Base-by-base conservation (phyloP, 2,888 invertebrate species). In the Drosophila mimetica region DNA sequence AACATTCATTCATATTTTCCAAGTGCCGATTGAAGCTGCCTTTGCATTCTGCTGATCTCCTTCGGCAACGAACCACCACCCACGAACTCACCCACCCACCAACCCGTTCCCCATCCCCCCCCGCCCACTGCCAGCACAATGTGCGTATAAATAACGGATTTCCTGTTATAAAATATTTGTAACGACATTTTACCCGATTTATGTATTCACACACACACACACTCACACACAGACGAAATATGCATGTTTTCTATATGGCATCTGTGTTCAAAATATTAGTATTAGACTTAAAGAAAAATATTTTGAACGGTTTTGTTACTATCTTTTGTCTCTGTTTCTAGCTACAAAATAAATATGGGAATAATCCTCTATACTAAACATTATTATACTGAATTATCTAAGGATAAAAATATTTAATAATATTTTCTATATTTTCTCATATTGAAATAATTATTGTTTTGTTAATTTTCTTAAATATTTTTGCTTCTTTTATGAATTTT, bases 111-210 rank as follows among this genome's bases (percentile, higher is more conserved):
- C 18, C 30, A 46, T 28, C 37, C 55, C 55, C 4, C 58, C 4
- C 58, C 60, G 46, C 16, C 9, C 44, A 46, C 44, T 30, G 70
- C 41, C 50, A 57, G 72, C 69, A 87, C 88, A 87, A 87, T 85
- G 76, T 84, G 88, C 83, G 88, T 88, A 84, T 88, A 84, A 84
- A 84, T 84, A 84, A 84, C 84, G 84, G 84, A 84, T 84, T 84
- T 84, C 84, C 84, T 82, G 86, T 79, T 88, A 86, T 86, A 86
- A 84, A 84, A 88, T 88, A 84, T 84, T 81, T 86, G 84, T 84
- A 82, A 82, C 83, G 83, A 82, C 87, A 82, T 82, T 82, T 82
- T 80, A 20, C 75, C 85, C 87, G 81, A 82, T 82, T 84, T 82
- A 84, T 84, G 78, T 51, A 57, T 22, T 30, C 46, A n/a, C 44